Evolutionary conservation across 2,113 vertebrate genomes (phyloP).

Genomic region (Scolopax mira): DNA sequence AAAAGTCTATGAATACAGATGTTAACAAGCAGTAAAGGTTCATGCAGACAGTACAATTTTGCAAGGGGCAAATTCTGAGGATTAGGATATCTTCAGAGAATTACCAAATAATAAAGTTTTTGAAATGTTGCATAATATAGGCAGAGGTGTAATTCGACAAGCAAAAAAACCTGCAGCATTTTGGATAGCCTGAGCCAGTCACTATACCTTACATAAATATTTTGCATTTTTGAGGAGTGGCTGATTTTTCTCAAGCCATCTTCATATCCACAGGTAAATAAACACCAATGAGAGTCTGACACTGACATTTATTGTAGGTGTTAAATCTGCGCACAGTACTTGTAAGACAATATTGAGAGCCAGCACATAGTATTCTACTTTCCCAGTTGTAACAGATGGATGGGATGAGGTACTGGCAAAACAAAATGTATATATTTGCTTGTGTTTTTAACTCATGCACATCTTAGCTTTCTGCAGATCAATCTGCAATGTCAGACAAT

Average conservation of each 20-base stretch:
- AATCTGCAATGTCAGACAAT: not conserved
- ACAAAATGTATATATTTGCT: not conserved
- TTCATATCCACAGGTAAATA: not conserved
- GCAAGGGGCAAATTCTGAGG: not conserved
- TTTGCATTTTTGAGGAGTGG: not conserved
- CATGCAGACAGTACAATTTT: not conserved
- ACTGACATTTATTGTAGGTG: not conserved
- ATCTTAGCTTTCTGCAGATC: not conserved
- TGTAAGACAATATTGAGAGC: not conserved
- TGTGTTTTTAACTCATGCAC: not conserved
- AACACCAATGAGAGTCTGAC: not conserved
- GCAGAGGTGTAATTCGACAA: not conserved
- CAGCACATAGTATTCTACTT: not conserved
- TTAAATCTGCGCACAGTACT: not conserved
- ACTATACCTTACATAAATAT: not conserved
- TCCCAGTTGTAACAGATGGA: not conserved
- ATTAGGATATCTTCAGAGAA: not conserved
- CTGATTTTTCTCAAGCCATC: not conserved
- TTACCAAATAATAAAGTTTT: not conserved
- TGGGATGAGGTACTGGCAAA: not conserved
- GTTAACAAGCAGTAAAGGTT: slow-evolving; percentile 26
- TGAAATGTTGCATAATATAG: not conserved
- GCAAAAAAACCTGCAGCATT: not conserved
- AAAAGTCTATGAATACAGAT: not conserved
- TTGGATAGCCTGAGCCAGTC: not conserved